phyloP scores from a whole-genome alignment of 2,888 invertebrate species.

The Actias luna region DNA sequence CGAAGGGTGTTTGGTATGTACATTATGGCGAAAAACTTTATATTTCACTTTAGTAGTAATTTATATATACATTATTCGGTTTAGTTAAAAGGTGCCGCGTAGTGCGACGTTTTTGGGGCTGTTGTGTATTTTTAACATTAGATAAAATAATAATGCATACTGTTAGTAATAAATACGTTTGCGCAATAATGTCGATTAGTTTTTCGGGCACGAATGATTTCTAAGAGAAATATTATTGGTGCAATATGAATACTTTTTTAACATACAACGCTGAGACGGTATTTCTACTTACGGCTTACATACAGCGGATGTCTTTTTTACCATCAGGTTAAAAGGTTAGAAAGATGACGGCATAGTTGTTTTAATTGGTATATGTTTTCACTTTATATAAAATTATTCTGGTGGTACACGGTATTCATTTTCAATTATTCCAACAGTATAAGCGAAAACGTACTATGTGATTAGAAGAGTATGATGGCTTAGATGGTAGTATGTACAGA shows the following conservation, averaged over 20 bases:
- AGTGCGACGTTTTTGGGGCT: conserved; percentile 52
- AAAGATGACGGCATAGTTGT: conserved; percentile 17
- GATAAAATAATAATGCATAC: conserved; percentile 29
- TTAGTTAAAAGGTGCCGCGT: conserved; percentile 38
- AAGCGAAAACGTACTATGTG: no score
- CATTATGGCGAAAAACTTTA: conserved; percentile 39
- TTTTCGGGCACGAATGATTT: conserved; percentile 53
- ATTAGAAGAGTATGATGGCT: no score
- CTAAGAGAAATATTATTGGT: conserved; percentile 53
- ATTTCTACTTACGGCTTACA: conserved; percentile 38
- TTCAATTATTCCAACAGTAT: no score
- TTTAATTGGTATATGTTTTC: no score
- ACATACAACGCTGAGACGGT: conserved; percentile 50
- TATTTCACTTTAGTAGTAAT: conserved; percentile 36
- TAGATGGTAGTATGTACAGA: no score
- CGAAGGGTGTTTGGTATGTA: conserved; percentile 23
- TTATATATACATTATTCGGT: conserved; percentile 37
- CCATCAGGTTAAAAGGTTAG: neutral
- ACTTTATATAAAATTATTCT: no score
- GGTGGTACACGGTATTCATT: no score
- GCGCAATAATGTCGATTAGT: conserved; percentile 49
- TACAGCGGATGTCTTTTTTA: neutral
- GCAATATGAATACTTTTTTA: conserved; percentile 53
- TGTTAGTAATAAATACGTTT: conserved; percentile 44
- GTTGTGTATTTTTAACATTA: conserved; percentile 62